phyloP scores from a whole-genome alignment of 2,113 vertebrate species.

The Platysteira castanea region DNA sequence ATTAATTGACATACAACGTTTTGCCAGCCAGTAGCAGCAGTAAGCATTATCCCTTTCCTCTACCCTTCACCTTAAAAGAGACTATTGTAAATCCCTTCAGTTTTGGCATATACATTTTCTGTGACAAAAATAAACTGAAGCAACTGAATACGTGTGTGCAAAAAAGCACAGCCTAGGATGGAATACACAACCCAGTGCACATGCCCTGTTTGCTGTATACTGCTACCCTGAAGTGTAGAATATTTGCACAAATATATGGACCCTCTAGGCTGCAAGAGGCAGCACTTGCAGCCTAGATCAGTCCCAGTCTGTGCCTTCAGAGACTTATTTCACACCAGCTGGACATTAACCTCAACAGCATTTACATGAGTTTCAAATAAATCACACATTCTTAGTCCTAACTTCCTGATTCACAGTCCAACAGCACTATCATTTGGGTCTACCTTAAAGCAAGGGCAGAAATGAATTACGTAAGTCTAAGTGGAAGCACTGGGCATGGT shows the following conservation, averaged over 20 bases:
- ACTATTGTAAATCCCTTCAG: not conserved
- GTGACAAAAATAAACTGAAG: not conserved
- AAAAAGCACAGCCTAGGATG: not conserved
- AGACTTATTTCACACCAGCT: not conserved
- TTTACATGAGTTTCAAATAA: not conserved
- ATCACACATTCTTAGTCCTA: not conserved
- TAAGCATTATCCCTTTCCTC: not conserved
- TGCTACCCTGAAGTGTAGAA: not conserved
- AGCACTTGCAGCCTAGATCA: not conserved
- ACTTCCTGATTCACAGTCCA: not conserved
- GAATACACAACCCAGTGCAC: not conserved
- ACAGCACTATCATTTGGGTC: not conserved
- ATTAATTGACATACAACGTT: not conserved
- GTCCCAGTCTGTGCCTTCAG: not conserved
- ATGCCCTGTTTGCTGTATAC: not conserved
- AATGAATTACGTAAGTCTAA: not conserved
- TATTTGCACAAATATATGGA: not conserved
- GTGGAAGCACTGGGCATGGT: not conserved
- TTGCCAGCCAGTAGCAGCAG: not conserved
- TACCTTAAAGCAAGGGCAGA: not conserved
- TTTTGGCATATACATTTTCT: not conserved
- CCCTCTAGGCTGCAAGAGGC: not conserved
- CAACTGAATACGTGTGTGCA: not conserved
- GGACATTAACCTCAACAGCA: not conserved
- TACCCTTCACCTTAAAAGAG: not conserved